Evolutionary conservation across 2,113 vertebrate genomes (phyloP).

Genomic region (Pelecanus crispus): DNA sequence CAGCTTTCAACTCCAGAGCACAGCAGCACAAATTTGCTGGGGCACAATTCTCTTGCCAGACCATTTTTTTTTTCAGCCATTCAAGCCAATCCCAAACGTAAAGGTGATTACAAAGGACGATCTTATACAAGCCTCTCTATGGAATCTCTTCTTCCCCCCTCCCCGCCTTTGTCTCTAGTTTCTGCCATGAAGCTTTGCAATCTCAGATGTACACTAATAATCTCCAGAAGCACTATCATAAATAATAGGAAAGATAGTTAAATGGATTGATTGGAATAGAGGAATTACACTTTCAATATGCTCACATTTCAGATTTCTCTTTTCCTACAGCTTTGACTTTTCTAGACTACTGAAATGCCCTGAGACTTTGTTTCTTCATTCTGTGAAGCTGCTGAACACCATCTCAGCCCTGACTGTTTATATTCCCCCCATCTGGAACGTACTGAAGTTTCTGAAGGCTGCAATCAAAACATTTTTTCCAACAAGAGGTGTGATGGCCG

Average conservation of each 20-base stretch:
- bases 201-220: background rate
- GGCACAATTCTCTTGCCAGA: background rate
- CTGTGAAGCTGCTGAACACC: background rate
- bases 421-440: background rate
- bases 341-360: background rate
- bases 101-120: background rate
- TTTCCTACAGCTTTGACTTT: background rate
- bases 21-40: background rate
- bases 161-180: background rate
- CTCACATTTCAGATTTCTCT: background rate
- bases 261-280: background rate
- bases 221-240: background rate
- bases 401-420: background rate
- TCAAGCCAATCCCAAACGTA: background rate
- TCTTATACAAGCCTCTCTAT: background rate
- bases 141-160: background rate
- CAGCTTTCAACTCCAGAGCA: background rate
- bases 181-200: background rate
- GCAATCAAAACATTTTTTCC: background rate
- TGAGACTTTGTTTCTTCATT: background rate
- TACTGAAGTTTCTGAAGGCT: background rate
- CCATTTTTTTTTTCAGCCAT: background rate
- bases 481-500: background rate
- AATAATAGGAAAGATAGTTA: background rate
- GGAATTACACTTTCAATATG: background rate